phyloP scores from a whole-genome alignment of 2,797 vertebrate genomes.

The Alectoris magna region DNA sequence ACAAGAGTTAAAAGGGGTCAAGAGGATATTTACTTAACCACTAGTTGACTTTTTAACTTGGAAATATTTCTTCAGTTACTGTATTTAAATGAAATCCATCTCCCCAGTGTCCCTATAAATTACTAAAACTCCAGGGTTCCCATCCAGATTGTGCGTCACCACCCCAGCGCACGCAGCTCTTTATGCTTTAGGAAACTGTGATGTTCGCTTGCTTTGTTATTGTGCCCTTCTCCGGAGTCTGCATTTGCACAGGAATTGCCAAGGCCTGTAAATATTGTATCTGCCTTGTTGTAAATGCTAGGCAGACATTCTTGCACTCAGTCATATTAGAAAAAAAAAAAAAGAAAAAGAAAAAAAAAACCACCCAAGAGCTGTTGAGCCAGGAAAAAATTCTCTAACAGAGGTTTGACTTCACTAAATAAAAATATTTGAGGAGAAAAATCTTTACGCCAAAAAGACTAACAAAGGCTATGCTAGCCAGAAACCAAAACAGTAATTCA shows the following conservation, averaged over 20 bases:
- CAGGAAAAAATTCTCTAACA: slow-evolving; percentile 27
- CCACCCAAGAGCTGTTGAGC: slow-evolving; percentile 8
- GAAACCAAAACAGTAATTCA: slow-evolving; percentile 16
- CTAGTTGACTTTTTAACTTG: slow-evolving; percentile 64
- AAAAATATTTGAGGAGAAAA: slow-evolving; percentile 28
- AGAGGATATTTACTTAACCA: slow-evolving; percentile 67
- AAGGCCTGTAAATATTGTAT: slow-evolving; percentile 76
- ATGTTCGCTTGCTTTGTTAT: slow-evolving; percentile 64
- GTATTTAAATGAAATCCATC: slow-evolving; percentile 73
- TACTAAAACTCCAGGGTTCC: slow-evolving; percentile 65
- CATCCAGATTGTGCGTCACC: slow-evolving; percentile 41
- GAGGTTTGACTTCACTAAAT: slow-evolving; percentile 26
- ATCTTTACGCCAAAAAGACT: slow-evolving; percentile 9
- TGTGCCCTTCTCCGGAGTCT: slow-evolving; percentile 61
- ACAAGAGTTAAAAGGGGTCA: slow-evolving; percentile 69
- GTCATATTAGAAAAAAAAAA: not conserved
- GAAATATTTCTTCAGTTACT: slow-evolving; percentile 64
- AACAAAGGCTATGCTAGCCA: not conserved
- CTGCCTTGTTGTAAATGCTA: slow-evolving; percentile 69
- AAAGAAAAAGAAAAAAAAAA: not conserved
- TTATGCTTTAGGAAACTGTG: slow-evolving; percentile 53
- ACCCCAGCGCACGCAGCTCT: slow-evolving; percentile 45
- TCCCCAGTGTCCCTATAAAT: slow-evolving; percentile 72
- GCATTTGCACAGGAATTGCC: slow-evolving; percentile 70
- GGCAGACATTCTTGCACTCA: slow-evolving; percentile 65